phyloP scores from a whole-genome alignment of 2,797 vertebrate species.

The Margarornis squamiger region DNA sequence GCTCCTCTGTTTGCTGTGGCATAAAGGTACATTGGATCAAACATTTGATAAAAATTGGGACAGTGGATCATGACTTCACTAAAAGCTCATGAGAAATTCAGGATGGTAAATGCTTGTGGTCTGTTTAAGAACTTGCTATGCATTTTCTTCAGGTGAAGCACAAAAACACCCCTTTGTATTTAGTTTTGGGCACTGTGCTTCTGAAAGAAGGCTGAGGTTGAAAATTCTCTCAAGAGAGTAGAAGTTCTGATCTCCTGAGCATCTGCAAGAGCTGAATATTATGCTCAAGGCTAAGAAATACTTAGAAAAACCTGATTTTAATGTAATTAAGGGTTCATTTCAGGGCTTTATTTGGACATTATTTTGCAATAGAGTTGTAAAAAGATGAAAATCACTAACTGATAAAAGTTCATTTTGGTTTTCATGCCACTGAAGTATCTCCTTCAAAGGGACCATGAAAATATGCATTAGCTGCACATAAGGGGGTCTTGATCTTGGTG shows the following conservation, averaged over 20 bases:
- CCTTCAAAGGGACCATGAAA: neutral
- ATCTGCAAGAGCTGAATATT: neutral
- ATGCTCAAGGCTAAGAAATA: neutral
- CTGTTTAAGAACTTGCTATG: neutral
- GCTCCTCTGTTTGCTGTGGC: rapidly evolving
- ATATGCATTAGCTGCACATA: neutral
- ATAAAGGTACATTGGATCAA: neutral
- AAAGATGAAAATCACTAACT: neutral
- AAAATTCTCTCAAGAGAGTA: neutral
- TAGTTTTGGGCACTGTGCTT: neutral
- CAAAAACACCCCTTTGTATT: rapidly evolving
- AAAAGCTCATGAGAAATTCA: neutral
- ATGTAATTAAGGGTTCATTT: neutral
- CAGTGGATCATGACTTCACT: neutral
- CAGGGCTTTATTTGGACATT: neutral
- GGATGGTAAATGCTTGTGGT: neutral
- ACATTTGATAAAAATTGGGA: neutral
- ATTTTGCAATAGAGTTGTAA: neutral
- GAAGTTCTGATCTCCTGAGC: neutral
- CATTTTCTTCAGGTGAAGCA: neutral
- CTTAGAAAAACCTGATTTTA: neutral
- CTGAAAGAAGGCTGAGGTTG: neutral
- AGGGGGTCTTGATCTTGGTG: neutral
- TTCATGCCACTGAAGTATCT: neutral
- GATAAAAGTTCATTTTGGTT: neutral